Conservation (phyloP, 2,113 vertebrate genomes). For the Syngnathus scovelli region DNA sequence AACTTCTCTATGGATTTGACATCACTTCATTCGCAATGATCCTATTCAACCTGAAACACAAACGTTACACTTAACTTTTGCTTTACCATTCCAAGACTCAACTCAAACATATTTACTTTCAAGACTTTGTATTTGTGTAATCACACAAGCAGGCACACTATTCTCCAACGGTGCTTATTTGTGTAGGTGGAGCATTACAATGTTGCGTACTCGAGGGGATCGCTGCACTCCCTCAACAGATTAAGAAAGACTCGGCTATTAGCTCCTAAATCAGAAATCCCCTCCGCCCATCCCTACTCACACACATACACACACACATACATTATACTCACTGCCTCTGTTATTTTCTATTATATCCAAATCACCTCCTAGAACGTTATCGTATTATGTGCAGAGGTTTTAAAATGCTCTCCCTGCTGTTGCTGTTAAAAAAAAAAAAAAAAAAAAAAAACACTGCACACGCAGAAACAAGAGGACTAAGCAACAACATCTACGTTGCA, state of each 20-base stretch:
- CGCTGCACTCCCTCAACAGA: conserved; percentile 49
- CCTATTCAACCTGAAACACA: neutral
- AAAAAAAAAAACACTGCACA: conserved; percentile 30
- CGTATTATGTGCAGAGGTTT: conserved; percentile 27
- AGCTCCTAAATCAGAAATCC: conserved; percentile 17
- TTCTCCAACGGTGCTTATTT: conserved; percentile 47
- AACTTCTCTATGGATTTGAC: neutral
- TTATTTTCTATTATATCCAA: conserved; percentile 9
- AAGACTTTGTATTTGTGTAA: conserved; percentile 43
- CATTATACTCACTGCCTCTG: conserved; percentile 8
- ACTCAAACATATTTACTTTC: conserved; percentile 21
- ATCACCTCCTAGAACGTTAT: conserved; percentile 17
- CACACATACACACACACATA: conserved; percentile 9
- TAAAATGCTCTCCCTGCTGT: conserved; percentile 27
- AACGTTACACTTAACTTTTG: conserved; percentile 4
- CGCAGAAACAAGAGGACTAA: conserved; percentile 37
- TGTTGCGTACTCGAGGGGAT: conserved; percentile 48
- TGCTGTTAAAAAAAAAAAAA: conserved; percentile 50
- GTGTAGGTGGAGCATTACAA: conserved; percentile 53
- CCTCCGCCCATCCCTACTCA: neutral
- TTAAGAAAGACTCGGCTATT: conserved; percentile 55
- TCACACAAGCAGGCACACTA: conserved; percentile 45
- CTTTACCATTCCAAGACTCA: conserved; percentile 7
- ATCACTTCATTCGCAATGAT: neutral
- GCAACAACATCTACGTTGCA: conserved; percentile 26